phyloP scores from a whole-genome alignment of 2,113 vertebrate genomes.

The Xenopus laevis region DNA sequence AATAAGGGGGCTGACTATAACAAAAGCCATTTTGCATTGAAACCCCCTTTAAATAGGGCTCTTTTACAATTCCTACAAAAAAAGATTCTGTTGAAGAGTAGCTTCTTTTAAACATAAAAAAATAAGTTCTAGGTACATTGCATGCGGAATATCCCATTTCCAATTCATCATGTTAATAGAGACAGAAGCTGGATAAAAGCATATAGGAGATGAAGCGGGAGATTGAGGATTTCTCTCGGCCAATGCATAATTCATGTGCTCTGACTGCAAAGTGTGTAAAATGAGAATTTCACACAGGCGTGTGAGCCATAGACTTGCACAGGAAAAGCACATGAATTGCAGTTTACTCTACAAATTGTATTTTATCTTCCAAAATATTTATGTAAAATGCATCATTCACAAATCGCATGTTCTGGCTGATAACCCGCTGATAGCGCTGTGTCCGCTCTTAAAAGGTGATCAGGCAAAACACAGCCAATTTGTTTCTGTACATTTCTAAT shows the following conservation, averaged over 20 bases:
- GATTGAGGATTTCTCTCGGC: conserved; percentile 97
- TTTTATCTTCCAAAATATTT: conserved; percentile 76
- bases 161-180: conserved; percentile 99
- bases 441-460: conserved; percentile 74
- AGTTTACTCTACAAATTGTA: conserved; percentile 77
- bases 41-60: conserved; percentile 37
- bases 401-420: conserved; percentile 77
- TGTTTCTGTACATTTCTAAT: conserved; percentile 74
- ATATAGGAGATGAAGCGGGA: conserved; percentile 95
- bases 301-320: conserved; percentile 84
- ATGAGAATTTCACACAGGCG: conserved; percentile 99
- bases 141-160: conserved; percentile 87
- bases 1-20: too few species aligned
- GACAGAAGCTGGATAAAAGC: conserved; percentile 95
- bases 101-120: conserved; percentile 70
- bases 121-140: conserved; percentile 87
- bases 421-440: conserved; percentile 76
- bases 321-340: conserved; percentile 79
- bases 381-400: conserved; percentile 76
- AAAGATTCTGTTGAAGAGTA: conserved; percentile 57
- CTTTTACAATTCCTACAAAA: conserved; percentile 52
- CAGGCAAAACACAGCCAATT: conserved; percentile 79
- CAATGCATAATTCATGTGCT: conserved; percentile 99
- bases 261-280: conserved; percentile 98
- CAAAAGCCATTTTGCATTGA: background rate